Base-by-base conservation (phyloP, 2,113 vertebrate genomes). In the Neomonachus schauinslandi region DNA sequence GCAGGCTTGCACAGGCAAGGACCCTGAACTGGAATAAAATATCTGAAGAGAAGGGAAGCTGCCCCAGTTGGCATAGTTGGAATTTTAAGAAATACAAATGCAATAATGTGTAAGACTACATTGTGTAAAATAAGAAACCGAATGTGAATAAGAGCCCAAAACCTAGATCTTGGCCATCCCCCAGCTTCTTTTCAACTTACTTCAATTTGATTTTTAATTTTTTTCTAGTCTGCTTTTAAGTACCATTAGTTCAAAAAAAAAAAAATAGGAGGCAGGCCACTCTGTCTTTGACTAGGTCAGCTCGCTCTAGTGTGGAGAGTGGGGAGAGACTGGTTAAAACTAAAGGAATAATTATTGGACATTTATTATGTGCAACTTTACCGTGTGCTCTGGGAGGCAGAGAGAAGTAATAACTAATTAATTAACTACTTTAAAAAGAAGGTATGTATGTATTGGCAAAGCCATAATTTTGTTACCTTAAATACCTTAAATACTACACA, bases 1-100 rank as follows among this genome's bases (percentile, higher is more conserved):
- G 77, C 76, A 69, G 77, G 77, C 65, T 31, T 36, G 28, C 39
- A 89, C 7, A 8, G 15, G 31, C 31, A 46, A 1, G 5, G 24
- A 89, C 12, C 31, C 57, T 4, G 39, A 57, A 14, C 28, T 36
- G 74, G 39, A 81, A 19, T 9, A 14, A 93, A 22, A 26, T 33
- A 51, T 57, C 10, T 90, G 87, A 55, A 0, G 18, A 94, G 76
- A 57, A 94, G 63, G 93, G 76, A 86, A 95, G 84, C 79, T 91
- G 81, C 26, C 89, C 14, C 14, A 80, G 51, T 36, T 21, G 49
- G 91, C 96, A 67, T 46, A 85, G 55, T 76, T 96, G 85, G n/a
- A 92, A 82, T 77, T 33, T 81, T 13, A 95, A 95, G 92, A 97
- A 97, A 98, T 71, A 33, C 19, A 96, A 53, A 93, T 95, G 24